phyloP scores from a whole-genome alignment of 1,140 invertebrate species.

The Hypsibius dujardini region DNA sequence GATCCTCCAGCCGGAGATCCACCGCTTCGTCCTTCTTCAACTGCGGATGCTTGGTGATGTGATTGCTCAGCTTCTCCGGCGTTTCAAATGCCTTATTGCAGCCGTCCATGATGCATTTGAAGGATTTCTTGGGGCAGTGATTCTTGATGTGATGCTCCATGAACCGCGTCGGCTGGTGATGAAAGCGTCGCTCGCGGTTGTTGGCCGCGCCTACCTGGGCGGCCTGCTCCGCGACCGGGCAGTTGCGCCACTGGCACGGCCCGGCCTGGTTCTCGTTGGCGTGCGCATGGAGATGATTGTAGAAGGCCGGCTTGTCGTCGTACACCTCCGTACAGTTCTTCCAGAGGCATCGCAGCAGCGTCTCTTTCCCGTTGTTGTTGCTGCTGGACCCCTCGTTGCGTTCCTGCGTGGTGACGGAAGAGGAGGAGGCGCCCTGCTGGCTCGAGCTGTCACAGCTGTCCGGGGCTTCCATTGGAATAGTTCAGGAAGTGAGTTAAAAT shows the following conservation, averaged over 20 bases:
- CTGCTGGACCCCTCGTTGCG: too few species aligned
- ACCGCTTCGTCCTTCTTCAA: neutral
- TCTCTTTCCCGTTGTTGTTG: too few species aligned
- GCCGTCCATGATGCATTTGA: neutral
- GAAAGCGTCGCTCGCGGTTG: neutral
- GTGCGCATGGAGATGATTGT: neutral
- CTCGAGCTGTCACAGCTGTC: too few species aligned
- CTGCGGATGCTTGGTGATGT: neutral
- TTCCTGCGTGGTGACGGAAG: too few species aligned
- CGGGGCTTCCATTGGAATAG: too few species aligned
- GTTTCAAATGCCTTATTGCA: constrained; percentile 1
- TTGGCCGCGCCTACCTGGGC: neutral
- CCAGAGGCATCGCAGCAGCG: constrained; percentile 1
- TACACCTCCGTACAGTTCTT: neutral
- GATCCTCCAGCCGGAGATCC: neutral
- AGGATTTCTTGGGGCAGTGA: neutral
- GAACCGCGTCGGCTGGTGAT: neutral
- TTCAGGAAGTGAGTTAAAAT: too few species aligned
- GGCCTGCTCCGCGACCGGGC: neutral
- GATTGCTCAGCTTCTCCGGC: neutral
- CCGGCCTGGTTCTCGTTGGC: neutral
- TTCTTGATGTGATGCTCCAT: neutral
- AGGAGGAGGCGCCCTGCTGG: too few species aligned
- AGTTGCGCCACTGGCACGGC: neutral
- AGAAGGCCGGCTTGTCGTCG: neutral